These are phyloP conservation scores for Halcyon senegalensis DNA, from an alignment of 2,113 vertebrate genomes.

Conservation along the genomic window DNA sequence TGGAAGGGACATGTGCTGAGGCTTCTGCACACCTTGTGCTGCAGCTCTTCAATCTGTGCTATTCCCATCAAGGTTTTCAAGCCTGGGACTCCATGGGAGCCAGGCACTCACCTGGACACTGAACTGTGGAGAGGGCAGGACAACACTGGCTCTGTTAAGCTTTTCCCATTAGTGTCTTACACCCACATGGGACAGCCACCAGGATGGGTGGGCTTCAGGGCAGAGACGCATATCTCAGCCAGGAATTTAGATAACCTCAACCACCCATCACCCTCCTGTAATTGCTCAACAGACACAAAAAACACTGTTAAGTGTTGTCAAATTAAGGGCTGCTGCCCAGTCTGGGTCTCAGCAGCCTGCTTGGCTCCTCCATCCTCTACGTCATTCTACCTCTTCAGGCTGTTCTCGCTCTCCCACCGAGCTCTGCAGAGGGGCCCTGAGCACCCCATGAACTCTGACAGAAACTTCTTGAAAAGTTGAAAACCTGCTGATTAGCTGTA, in stretches of 20 bases:
- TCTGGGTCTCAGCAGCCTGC: not conserved
- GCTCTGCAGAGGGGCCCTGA: not conserved
- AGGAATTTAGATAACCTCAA: not conserved
- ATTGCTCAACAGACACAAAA: not conserved
- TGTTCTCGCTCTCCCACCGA: not conserved
- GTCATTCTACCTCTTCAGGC: not conserved
- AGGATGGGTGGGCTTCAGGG: not conserved
- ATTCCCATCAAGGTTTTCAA: not conserved
- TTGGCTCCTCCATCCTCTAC: not conserved
- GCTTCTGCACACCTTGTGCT: not conserved
- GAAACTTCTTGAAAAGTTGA: conserved; percentile 51
- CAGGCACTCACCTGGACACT: not conserved
- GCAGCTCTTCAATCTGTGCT: not conserved
- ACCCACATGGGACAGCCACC: not conserved
- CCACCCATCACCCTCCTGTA: not conserved
- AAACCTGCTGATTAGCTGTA: conserved; percentile 59
- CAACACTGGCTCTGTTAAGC: not conserved
- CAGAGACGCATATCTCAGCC: not conserved
- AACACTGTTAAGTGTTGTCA: accelerated
- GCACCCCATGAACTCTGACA: not conserved
- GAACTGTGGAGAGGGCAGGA: accelerated
- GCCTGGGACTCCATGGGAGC: not conserved
- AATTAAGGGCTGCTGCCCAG: not conserved
- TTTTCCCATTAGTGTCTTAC: not conserved
- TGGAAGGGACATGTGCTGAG: not conserved